A percentile compares a stretch with the other conserved stretches of the same genome.
Conservation (phyloP, 2,113 vertebrate species). For the Illadopsis cleaveri region DNA sequence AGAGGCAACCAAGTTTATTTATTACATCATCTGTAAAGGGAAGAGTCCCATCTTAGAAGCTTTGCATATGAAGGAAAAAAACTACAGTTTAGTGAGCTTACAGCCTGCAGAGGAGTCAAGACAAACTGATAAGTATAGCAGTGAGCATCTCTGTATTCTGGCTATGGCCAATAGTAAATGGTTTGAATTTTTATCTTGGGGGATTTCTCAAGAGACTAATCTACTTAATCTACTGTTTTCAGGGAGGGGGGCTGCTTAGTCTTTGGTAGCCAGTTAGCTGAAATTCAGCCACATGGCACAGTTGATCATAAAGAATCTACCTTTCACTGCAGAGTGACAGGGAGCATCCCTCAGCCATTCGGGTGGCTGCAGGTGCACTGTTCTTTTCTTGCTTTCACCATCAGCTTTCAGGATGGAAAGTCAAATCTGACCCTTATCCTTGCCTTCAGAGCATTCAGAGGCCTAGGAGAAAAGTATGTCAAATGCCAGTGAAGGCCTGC, state of each 20-base stretch:
- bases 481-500: background rate
- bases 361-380: background rate
- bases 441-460: background rate
- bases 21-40: background rate
- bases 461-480: background rate
- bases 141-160: background rate
- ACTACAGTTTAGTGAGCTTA: background rate
- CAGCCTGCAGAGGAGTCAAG: background rate
- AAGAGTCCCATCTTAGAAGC: background rate
- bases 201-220: background rate
- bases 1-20: background rate
- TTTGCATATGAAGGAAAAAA: background rate
- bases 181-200: background rate
- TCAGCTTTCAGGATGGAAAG: background rate
- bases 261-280: background rate
- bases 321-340: background rate
- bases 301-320: background rate
- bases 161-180: background rate
- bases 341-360: background rate
- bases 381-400: background rate
- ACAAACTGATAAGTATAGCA: background rate
- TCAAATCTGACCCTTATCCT: background rate
- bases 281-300: background rate
- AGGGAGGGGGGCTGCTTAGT: background rate
- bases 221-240: background rate